A percentile compares a stretch with the other conserved stretches of the same genome.
phyloP scores from a whole-genome alignment of 1,140 invertebrate genomes.

The Sminthurinus signatus region DNA sequence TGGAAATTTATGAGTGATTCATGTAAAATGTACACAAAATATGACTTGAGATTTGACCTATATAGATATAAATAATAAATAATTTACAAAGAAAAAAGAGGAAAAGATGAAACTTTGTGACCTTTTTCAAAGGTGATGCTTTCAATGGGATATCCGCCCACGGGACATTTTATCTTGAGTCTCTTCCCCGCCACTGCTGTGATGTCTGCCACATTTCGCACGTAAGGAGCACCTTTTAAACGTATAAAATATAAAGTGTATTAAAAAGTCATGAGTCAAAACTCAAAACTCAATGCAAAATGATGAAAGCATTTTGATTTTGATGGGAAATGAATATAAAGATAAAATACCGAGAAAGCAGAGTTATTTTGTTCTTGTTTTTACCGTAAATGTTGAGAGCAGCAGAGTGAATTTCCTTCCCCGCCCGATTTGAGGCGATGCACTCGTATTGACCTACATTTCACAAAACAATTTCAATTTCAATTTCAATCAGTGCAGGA shows the following conservation, averaged over 20 bases:
- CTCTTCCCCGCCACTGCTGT: slow-evolving; percentile 80
- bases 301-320: neutral
- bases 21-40: too few relatives aligned
- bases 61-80: too few relatives aligned
- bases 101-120: slow-evolving; percentile 45
- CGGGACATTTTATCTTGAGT: slow-evolving; percentile 82
- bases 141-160: slow-evolving; percentile 85
- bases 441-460: slow-evolving; percentile 58
- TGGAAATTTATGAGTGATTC: too few relatives aligned
- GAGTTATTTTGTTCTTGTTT: too few relatives aligned
- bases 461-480: too few relatives aligned
- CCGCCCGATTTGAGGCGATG: slow-evolving; percentile 58
- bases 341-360: neutral
- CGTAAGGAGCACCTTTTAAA: slow-evolving; percentile 64
- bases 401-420: slow-evolving; percentile 54
- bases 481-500: too few relatives aligned
- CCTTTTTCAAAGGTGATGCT: slow-evolving; percentile 83
- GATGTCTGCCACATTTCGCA: slow-evolving; percentile 82
- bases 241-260: neutral
- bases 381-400: slow-evolving; percentile 62
- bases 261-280: too few relatives aligned
- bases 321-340: neutral
- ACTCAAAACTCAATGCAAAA: neutral
- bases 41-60: too few relatives aligned
- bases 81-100: neutral